Evolutionary conservation across 2,888 invertebrate genomes (phyloP).

Genomic region (Protodeltote pygarga): DNA sequence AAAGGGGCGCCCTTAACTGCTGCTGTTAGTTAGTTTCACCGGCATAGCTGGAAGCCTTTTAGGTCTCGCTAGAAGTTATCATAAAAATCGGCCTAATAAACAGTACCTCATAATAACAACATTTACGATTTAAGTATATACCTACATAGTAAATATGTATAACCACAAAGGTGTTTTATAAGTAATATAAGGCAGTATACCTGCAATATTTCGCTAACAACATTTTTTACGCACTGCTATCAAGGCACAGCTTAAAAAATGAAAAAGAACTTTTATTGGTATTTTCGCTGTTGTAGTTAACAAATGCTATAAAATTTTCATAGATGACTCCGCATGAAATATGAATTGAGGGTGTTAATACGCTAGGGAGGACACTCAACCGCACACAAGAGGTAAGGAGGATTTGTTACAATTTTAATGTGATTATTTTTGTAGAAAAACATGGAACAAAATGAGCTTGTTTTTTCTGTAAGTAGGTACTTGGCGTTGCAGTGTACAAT

Average conservation of each 20-base stretch:
- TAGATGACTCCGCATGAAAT: conserved; percentile 68
- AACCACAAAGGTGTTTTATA: conserved; percentile 11
- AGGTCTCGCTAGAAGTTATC: no score
- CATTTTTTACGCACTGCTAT: conserved; percentile 27
- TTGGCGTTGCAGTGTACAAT: no score
- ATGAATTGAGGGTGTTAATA: conserved; percentile 72
- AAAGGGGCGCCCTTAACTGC: no score
- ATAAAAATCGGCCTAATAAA: no score
- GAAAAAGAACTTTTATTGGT: conserved; percentile 59
- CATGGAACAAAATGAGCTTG: not conserved
- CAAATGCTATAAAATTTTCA: conserved; percentile 68
- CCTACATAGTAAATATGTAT: no score
- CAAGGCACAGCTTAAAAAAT: conserved; percentile 20
- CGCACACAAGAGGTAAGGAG: conserved; percentile 27
- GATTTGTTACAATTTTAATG: conserved; percentile 41
- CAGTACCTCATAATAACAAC: no score
- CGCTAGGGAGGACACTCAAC: conserved; percentile 54
- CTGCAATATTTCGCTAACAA: conserved; percentile 19
- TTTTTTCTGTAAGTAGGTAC: no score
- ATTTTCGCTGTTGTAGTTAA: conserved; percentile 60
- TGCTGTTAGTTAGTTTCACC: no score
- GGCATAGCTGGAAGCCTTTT: no score
- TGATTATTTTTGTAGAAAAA: conserved; percentile 26
- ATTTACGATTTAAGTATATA: no score
- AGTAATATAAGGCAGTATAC: conserved; percentile 6